These are phyloP conservation scores for Hirtodrosophila histrioides DNA, from an alignment of 2,888 invertebrate genomes.

Conservation along the genomic window DNA sequence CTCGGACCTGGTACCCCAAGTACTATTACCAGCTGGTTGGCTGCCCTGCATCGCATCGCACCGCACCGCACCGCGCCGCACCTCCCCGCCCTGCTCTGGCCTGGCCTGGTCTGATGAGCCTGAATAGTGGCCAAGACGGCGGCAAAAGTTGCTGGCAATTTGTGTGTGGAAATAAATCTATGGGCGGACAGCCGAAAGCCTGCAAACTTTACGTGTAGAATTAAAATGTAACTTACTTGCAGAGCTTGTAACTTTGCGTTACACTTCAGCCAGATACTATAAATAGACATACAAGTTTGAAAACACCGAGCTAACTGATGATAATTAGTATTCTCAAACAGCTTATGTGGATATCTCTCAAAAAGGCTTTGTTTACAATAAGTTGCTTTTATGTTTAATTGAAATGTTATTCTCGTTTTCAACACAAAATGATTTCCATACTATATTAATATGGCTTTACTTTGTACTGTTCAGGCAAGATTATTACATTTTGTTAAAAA, in stretches of 20 bases:
- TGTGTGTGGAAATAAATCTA: slow-evolving; percentile 30
- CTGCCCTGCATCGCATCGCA: no score
- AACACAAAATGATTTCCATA: no score
- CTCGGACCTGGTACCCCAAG: slow-evolving; percentile 20
- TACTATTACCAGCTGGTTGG: slow-evolving; percentile 17
- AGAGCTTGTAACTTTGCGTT: slow-evolving; percentile 13
- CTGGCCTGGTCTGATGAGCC: slow-evolving; percentile 7
- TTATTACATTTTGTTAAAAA: no score
- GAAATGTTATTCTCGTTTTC: no score
- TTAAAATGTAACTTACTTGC: slow-evolving; percentile 32
- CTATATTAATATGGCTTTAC: no score
- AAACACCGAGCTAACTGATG: not conserved
- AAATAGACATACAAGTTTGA: slow-evolving; percentile 20
- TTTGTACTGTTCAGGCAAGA: no score
- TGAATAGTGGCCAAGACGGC: slow-evolving; percentile 8
- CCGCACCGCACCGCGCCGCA: no score
- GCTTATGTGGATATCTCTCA: not conserved
- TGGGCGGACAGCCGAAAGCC: slow-evolving; percentile 28
- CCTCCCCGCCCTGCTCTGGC: no score
- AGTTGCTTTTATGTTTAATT: not conserved
- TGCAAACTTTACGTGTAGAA: slow-evolving; percentile 17
- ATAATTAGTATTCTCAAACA: not conserved
- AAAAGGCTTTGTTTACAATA: not conserved
- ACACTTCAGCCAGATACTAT: slow-evolving; percentile 10
- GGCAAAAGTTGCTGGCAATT: slow-evolving; percentile 20